Evolutionary conservation across 2,888 invertebrate species (phyloP).

Genomic region (Pelosia muscerda): DNA sequence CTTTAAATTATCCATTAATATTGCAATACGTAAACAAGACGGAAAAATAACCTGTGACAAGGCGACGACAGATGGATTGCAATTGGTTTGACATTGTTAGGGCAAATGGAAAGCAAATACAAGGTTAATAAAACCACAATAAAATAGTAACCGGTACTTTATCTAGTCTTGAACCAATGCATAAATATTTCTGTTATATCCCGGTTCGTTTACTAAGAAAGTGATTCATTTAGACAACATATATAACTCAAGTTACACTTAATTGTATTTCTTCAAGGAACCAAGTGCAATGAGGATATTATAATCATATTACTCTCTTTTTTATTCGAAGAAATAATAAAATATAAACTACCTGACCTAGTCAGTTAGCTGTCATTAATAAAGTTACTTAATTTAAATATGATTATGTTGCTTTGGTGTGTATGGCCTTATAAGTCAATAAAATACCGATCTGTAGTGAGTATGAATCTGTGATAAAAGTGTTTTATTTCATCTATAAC

Average conservation of each 20-base stretch:
- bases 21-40: conserved; percentile 24
- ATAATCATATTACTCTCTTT: not conserved
- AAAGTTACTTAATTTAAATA: conserved; percentile 1
- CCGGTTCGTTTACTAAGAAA: conserved; percentile 30
- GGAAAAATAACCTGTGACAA: conserved; percentile 29
- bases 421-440: not conserved
- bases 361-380: not conserved
- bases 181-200: conserved; percentile 29
- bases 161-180: conserved; percentile 19
- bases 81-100: conserved; percentile 16
- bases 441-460: not conserved
- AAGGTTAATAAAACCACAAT: conserved; percentile 22
- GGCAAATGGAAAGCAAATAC: conserved; percentile 27
- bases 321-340: not conserved
- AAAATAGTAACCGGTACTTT: conserved; percentile 13
- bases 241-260: conserved; percentile 6
- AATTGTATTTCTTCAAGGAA: not conserved
- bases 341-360: no score
- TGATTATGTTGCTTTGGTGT: not conserved
- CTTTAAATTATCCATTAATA: conserved; percentile 26
- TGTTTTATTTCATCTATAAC: not conserved
- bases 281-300: not conserved
- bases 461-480: not conserved
- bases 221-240: conserved; percentile 26
- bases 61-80: conserved; percentile 14